These are phyloP conservation scores for Chymomyza amoena DNA, from an alignment of 2,888 invertebrate genomes.

Conservation along the genomic window DNA sequence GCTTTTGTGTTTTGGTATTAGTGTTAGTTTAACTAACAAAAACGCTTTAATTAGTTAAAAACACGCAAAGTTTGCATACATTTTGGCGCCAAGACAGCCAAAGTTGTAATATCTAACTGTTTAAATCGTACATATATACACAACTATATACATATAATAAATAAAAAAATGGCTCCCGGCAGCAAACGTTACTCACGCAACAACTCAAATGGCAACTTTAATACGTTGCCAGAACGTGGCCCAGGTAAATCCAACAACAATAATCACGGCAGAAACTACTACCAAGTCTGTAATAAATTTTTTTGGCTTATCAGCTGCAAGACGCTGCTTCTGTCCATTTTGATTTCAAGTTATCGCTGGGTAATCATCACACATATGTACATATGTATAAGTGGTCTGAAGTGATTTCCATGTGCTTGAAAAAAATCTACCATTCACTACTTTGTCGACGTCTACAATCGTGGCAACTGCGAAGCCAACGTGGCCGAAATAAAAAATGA, in stretches of 20 bases:
- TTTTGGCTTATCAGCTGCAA: not conserved
- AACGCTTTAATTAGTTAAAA: slow-evolving; percentile 50
- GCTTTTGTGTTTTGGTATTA: slow-evolving; percentile 13
- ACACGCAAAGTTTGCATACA: slow-evolving; percentile 60
- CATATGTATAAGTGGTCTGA: not conserved
- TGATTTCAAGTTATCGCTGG: slow-evolving; percentile 26
- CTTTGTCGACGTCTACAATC: slow-evolving; percentile 53
- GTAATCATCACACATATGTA: not conserved
- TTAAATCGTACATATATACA: not conserved
- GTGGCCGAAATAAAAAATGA: slow-evolving; percentile 39
- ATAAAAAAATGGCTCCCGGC: slow-evolving; percentile 75
- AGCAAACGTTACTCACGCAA: slow-evolving; percentile 74
- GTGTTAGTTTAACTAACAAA: slow-evolving; percentile 28
- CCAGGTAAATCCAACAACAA: slow-evolving; percentile 75
- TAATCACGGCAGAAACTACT: not conserved
- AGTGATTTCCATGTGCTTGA: not conserved
- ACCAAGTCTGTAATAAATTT: not conserved
- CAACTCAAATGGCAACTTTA: slow-evolving; percentile 75
- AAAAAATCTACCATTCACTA: not conserved
- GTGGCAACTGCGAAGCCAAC: slow-evolving; percentile 42
- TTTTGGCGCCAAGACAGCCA: slow-evolving; percentile 55
- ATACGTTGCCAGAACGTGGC: slow-evolving; percentile 77
- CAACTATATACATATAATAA: slow-evolving; percentile 9
- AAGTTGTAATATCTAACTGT: not conserved
- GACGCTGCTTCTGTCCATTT: slow-evolving; percentile 25